Base-by-base conservation (phyloP, 2,888 invertebrate species). In the Syritta pipiens region DNA sequence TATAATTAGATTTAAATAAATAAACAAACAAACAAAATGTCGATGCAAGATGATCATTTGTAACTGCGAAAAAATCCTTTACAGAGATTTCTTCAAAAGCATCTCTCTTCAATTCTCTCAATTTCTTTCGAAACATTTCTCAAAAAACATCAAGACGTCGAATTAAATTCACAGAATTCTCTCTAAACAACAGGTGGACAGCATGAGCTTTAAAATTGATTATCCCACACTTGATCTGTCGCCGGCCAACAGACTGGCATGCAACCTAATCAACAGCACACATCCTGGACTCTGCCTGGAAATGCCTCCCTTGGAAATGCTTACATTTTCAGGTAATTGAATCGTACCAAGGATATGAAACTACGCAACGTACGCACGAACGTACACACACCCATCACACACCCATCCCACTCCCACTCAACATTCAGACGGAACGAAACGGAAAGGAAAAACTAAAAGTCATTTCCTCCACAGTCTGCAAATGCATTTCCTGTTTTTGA, bases 391-490 rank as follows among this genome's bases (percentile, higher is more conserved):
- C 46, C 5, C 17, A 32, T 24, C 40, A 2, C 35, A 48, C n/a
- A 28, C 17, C 20, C 22, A 22, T 28, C 10, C 3, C 35, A 35
- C 28, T 10, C 12, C 6, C 17, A 9, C 26, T 6, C 26, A 62
- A 22, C 55, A 51, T 51, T 37, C 57, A 68, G 44, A 62, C 44
- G 51, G 37, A 44, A 35, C 57, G 62, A 82, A 83, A 87, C 87
- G 87, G 51, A 44, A 44, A 35, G 62, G 62, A 82, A 83, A 87
- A 87, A 87, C 87, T 87, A 87, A 87, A 87, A 85, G 84, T 87
- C 84, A 88, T 87, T 88, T 87, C 88, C 87, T 86, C 75, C 84
- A 82, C 83, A 82, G 85, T 85, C 87, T 86, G 86, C 84, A 87
- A 86, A 85, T 85, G 86, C 87, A 87, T 87, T 87, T 87, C 87